Percentiles rank a stretch among this genome's conserved stretches.
These are phyloP conservation scores for Saguinus imperator DNA, from an alignment of 2,113 vertebrate species.

Conservation along the genomic window DNA sequence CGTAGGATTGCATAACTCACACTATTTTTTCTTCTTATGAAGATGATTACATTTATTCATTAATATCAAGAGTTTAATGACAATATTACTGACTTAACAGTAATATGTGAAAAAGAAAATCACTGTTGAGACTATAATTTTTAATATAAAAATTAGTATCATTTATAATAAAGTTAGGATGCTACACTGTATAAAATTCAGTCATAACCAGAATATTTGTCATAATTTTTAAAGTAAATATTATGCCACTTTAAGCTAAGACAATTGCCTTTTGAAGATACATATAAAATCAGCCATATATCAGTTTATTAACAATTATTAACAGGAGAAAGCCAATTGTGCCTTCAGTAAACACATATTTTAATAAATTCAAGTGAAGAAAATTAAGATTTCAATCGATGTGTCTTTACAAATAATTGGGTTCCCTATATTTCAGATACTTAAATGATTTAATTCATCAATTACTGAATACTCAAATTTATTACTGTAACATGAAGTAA, in stretches of 20 bases:
- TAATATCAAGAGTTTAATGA: constrained; percentile 47
- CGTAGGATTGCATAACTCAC: not conserved
- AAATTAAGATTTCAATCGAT: not conserved
- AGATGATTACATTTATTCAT: constrained; percentile 44
- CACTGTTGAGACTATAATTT: constrained; percentile 8
- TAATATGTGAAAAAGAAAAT: constrained; percentile 37
- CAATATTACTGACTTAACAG: not conserved
- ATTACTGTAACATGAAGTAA: not conserved
- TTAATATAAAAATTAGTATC: not conserved
- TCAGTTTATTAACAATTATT: constrained; percentile 47
- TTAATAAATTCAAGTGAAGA: not conserved
- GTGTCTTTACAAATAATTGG: not conserved
- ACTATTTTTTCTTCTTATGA: not conserved
- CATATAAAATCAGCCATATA: constrained; percentile 1
- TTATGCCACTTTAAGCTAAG: constrained; percentile 7
- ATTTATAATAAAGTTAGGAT: constrained; percentile 36
- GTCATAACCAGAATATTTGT: constrained; percentile 15
- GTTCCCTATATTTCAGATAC: not conserved
- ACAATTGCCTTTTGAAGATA: not conserved
- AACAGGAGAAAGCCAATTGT: constrained; percentile 3
- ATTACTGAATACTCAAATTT: not conserved
- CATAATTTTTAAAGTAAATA: constrained; percentile 6
- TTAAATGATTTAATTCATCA: not conserved
- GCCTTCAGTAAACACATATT: not conserved
- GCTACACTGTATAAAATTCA: not conserved